Percentiles rank a stretch among this genome's conserved stretches.
Conservation (phyloP, 92 coral and sea anemone genomes). For the Zoanthus gigantus region DNA sequence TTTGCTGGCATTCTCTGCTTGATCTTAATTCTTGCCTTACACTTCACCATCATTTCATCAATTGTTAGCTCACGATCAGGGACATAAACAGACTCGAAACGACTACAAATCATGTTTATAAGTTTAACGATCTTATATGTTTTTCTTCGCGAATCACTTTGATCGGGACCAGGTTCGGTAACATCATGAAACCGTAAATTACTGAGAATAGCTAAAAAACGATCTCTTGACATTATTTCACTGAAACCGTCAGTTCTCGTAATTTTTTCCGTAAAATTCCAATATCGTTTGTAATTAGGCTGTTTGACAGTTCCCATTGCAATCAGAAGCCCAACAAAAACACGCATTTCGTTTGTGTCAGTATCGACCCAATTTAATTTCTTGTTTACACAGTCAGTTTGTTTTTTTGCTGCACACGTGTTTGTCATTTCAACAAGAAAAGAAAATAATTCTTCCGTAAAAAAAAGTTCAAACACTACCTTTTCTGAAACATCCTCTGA, state of each 20-base stretch:
- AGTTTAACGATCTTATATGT: conserved; percentile 32
- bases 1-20: conserved; percentile 26
- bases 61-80: conserved; percentile 26
- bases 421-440: conserved; percentile 12
- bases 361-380: conserved; percentile 6
- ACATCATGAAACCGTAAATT: conserved; percentile 32
- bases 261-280: not conserved
- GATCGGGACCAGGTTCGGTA: not conserved
- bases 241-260: conserved; percentile 13
- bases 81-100: conserved; percentile 29
- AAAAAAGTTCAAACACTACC: conserved; percentile 15
- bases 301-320: conserved; percentile 36
- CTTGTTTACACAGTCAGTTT: conserved; percentile 8
- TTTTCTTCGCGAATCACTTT: not conserved
- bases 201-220: conserved; percentile 10
- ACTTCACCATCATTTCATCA: conserved; percentile 40
- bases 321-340: conserved; percentile 26
- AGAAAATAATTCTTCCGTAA: not conserved
- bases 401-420: not conserved
- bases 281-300: conserved; percentile 11
- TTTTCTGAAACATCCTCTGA: not conserved
- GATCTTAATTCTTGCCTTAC: conserved; percentile 32
- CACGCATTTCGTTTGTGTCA: conserved; percentile 16
- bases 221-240: conserved; percentile 1
- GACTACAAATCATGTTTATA: not conserved